Conservation (phyloP, 2,888 invertebrate genomes). For the Glaucopsyche alexis region DNA sequence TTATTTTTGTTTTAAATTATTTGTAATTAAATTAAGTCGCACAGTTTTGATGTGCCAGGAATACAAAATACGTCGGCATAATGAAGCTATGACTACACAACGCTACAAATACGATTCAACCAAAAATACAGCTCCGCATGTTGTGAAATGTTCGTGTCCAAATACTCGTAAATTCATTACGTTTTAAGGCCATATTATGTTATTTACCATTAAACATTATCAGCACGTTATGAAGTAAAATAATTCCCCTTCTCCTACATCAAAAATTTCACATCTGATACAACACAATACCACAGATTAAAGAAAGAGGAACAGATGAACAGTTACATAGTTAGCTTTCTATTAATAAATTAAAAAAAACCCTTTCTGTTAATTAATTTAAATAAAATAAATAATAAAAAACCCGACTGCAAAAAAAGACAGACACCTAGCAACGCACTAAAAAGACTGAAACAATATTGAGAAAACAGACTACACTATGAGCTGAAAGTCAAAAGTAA, state of each 20-base stretch:
- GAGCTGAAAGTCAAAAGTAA: too few relatives aligned
- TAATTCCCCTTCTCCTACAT: neutral
- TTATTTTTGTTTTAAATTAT: slow-evolving; percentile 11
- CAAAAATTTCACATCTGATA: neutral
- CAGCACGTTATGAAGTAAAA: too few relatives aligned
- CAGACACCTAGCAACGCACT: too few relatives aligned
- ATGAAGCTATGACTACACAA: slow-evolving; percentile 15
- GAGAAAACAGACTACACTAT: too few relatives aligned
- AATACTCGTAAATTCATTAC: slow-evolving; percentile 9
- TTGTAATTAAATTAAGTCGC: slow-evolving; percentile 15
- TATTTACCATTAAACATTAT: neutral
- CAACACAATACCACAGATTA: too few relatives aligned
- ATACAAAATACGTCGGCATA: neutral
- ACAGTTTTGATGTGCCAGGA: slow-evolving; percentile 6
- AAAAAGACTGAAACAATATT: too few relatives aligned
- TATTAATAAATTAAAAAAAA: too few relatives aligned
- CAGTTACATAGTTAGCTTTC: too few relatives aligned
- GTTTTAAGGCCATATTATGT: neutral
- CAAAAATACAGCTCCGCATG: neutral
- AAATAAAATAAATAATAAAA: too few relatives aligned
- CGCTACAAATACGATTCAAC: slow-evolving; percentile 9
- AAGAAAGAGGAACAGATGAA: too few relatives aligned
- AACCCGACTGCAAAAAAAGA: too few relatives aligned
- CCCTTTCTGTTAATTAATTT: too few relatives aligned
- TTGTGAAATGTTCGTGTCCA: neutral